Percentiles rank a stretch among this genome's conserved stretches.
Conservation (phyloP, 2,113 vertebrate species). For the Felis chaus region DNA sequence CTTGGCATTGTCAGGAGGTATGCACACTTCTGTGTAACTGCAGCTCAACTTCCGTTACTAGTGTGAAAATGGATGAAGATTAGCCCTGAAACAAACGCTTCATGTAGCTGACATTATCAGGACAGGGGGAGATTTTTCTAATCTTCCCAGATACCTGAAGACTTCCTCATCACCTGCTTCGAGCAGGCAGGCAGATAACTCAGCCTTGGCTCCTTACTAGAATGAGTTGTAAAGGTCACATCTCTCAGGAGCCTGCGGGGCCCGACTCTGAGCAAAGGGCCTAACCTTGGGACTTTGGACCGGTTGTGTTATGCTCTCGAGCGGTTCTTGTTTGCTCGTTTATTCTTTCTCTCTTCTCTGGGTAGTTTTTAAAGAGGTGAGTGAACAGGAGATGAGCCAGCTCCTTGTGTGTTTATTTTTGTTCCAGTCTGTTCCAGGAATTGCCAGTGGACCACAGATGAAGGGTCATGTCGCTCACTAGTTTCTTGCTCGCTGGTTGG, state of each 20-base stretch:
- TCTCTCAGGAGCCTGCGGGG: not conserved
- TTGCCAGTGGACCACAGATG: too few relatives aligned
- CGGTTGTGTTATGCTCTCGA: rapidly evolving
- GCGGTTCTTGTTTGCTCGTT: not conserved
- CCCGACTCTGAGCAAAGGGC: not conserved
- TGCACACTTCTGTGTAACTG: not conserved
- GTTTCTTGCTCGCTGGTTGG: not conserved
- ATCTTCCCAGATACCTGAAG: not conserved
- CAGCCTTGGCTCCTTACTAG: not conserved
- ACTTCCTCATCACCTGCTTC: not conserved
- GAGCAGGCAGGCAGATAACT: not conserved
- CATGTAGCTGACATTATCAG: not conserved
- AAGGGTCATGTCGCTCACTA: not conserved
- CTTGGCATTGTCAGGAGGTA: rapidly evolving
- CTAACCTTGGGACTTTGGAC: not conserved
- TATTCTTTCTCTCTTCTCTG: not conserved
- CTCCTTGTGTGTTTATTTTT: not conserved
- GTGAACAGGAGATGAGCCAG: rapidly evolving
- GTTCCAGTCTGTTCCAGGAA: not conserved
- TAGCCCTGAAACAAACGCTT: not conserved
- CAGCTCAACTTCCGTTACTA: not conserved
- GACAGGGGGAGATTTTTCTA: not conserved
- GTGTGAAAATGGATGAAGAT: not conserved
- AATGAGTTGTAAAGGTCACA: not conserved
- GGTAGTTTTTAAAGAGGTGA: not conserved